These are phyloP conservation scores for Sebastes schlegelii DNA, from an alignment of 2,113 vertebrate genomes.

Conservation along the genomic window DNA sequence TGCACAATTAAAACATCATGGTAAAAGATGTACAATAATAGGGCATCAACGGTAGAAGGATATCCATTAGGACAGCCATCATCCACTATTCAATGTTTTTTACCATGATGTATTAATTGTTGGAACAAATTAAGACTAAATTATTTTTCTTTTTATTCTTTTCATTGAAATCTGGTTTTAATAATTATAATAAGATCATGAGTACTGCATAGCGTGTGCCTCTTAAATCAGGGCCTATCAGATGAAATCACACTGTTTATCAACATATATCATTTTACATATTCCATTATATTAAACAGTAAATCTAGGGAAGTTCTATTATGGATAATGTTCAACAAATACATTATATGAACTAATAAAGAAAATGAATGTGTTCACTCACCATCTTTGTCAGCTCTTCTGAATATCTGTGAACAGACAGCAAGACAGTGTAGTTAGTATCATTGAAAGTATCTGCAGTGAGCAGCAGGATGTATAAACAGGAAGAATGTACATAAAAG, in stretches of 20 bases:
- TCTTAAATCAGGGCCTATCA: not conserved
- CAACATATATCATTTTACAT: not conserved
- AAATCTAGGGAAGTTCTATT: not conserved
- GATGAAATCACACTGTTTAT: not conserved
- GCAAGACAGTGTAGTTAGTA: constrained; percentile 11
- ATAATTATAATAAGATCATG: not conserved
- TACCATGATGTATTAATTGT: not conserved
- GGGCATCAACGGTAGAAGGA: not conserved
- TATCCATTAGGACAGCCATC: not conserved
- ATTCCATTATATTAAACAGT: not conserved
- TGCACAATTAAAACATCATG: not conserved
- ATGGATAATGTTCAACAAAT: not conserved
- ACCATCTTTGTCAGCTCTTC: constrained; percentile 87
- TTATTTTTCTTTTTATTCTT: not conserved
- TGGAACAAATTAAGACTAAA: not conserved
- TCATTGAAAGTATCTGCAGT: not conserved
- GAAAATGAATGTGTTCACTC: constrained; percentile 57
- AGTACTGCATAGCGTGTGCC: too few species aligned
- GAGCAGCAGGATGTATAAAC: not conserved
- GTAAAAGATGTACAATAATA: not conserved
- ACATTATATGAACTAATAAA: not conserved
- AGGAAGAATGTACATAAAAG: not conserved
- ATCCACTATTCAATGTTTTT: not conserved
- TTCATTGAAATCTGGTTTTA: not conserved
- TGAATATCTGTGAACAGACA: constrained; percentile 82